Evolutionary conservation across 2,113 vertebrate species (phyloP), one percentile per base, ranked within the genome.

Genomic region (Ascaphus truei): DNA sequence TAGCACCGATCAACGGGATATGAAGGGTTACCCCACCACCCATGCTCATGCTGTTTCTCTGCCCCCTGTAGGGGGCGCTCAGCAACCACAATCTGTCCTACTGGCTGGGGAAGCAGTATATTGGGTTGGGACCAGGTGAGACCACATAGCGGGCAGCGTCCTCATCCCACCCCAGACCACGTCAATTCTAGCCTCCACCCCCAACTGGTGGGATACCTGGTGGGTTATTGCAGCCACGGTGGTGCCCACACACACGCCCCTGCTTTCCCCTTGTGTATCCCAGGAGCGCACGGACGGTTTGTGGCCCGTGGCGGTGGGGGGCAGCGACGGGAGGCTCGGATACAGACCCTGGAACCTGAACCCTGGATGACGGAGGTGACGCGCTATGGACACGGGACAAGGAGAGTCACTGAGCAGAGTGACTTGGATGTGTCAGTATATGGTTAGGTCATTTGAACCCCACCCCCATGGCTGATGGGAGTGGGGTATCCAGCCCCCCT

Each of bases 61-160:
- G 22, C 7, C 57, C 18, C 22, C 25, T 62, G 0, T 55, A 98
- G 96, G 91, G 86, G 6, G 92, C 93, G 4, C 77, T 92, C 52
- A 94, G 96, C 78, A 80, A 72, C 45, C 96, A 98, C 87, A 98
- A 97, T 75, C 75, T 90, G 56, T 91, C 86, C 1, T 97, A 97
- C 81, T 99, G 96, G 95, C 88, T 73, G 58, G 91, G 88, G 1
- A 84, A 86, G 29, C 93, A 95, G 62, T 98, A 98, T 82, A 82
- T 99, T 0, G 94, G 95, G 0, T 72, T 98, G 4, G 95, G 96
- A 50, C 96, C 96, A 27, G 95, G 95, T 98, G 80, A 84, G 78
- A 68, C 2, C 37, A 18, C 7, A 3, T n/a, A n/a, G n/a, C n/a
- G n/a, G n/a, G n/a, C n/a, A n/a, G n/a, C n/a, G n/a, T n/a, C n/a